Percentiles rank a stretch among this genome's conserved stretches.
These are phyloP conservation scores for Galendromus occidentalis DNA, from an alignment of 1,140 invertebrate genomes.

Conservation along the genomic window DNA sequence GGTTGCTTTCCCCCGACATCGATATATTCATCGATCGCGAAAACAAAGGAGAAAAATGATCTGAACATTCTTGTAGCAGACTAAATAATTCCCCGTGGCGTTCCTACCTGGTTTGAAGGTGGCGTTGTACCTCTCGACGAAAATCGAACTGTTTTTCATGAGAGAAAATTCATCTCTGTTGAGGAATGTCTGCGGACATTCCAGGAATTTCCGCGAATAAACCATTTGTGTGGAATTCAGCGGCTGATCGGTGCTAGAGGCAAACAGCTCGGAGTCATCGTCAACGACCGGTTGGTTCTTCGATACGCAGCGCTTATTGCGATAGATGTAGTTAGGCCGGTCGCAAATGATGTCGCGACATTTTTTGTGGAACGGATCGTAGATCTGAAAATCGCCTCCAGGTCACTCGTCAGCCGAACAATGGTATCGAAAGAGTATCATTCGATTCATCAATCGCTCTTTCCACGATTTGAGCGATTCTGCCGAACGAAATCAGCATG, in stretches of 20 bases:
- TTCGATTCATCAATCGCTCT: no score
- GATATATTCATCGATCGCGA: neutral
- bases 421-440: no score
- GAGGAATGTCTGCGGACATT: slow-evolving; percentile 29
- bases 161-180: slow-evolving; percentile 27
- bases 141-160: slow-evolving; percentile 27
- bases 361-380: neutral
- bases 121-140: slow-evolving; percentile 26
- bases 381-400: neutral
- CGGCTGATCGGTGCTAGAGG: neutral
- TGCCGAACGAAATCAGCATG: no score
- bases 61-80: slow-evolving; percentile 21
- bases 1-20: neutral
- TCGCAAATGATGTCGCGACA: neutral
- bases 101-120: slow-evolving; percentile 17
- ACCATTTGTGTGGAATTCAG: no score
- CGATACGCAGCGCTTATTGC: neutral
- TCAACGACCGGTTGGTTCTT: neutral
- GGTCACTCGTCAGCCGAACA: no score
- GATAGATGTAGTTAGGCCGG: neutral
- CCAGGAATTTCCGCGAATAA: slow-evolving; percentile 19
- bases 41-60: slow-evolving; percentile 20
- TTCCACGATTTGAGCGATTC: no score
- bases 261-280: neutral
- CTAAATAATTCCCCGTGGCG: slow-evolving; percentile 23